Evolutionary conservation across 2,888 invertebrate genomes (phyloP), one percentile per base, ranked within the genome.

Genomic region (Lacanobia oleracea): DNA sequence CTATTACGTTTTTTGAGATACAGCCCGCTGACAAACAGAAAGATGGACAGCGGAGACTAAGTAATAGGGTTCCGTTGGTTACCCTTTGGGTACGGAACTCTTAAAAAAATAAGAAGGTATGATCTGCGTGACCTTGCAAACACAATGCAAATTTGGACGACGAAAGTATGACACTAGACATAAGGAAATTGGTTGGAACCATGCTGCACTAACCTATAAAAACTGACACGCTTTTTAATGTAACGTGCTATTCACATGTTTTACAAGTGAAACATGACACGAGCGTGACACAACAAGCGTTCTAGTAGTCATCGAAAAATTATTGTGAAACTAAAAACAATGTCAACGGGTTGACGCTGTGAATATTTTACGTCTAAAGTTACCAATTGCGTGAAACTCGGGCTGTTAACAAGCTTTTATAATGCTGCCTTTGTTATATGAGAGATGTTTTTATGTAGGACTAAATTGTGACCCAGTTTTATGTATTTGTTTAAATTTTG

Each of bases 281-380:
- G 69, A n/a, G 53, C 73, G 71, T 80, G 80, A 74, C 74, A 69
- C 59, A 67, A 65, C 83, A 67, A 48, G 56, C 79, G 45, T 59
- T 83, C 48, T 66, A 54, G 71, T 76, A 67, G 66, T 81, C 80
- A 83, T 82, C 73, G 71, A 83, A 79, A 82, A 82, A 67, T 63
- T 77, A 77, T 59, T 62, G 14, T 51, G 27, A 53, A 76, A 63
- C 67, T 60, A 68, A 72, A 76, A 81, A 77, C 66, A 69, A 23
- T 66, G 67, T 27, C 43, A 69, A 45, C 53, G 43, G 18, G 56
- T 56, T 67, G 53, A 33, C n/a, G 37, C 3, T 16, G 43, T 33
- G 12, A 27, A 51, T 16, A 50, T 48, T 70, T 50, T 66, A 45
- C 12, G 23, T 67, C 48, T 71, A 68, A 21, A 9, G 67, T 72